A percentile compares a stretch with the other conserved stretches of the same genome.
phyloP scores from a whole-genome alignment of 2,888 invertebrate species.

The Syrphus vitripennis region DNA sequence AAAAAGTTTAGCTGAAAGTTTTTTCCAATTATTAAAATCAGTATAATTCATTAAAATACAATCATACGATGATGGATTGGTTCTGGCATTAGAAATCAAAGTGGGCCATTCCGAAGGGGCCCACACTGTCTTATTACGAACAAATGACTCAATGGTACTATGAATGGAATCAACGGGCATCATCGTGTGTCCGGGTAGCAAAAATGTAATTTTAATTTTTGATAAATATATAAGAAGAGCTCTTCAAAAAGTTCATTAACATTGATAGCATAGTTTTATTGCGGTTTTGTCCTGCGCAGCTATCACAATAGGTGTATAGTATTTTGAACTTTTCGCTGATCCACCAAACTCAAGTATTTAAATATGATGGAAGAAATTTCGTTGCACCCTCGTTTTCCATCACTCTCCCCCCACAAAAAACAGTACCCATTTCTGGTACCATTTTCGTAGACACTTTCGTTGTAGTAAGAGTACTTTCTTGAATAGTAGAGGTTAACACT shows the following conservation, averaged over 20 bases:
- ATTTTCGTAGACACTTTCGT: slow-evolving; percentile 13
- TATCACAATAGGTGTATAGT: neutral
- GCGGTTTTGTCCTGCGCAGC: neutral
- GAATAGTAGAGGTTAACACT: slow-evolving; percentile 9
- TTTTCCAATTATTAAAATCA: neutral
- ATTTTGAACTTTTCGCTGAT: neutral
- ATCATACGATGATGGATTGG: neutral
- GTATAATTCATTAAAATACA: neutral
- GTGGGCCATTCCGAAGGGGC: neutral
- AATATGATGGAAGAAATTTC: slow-evolving; percentile 11
- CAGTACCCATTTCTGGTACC: slow-evolving; percentile 2
- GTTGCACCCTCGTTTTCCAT: slow-evolving; percentile 14
- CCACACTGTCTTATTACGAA: neutral
- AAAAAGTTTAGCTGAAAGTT: neutral
- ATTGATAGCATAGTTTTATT: neutral
- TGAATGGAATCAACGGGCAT: slow-evolving; percentile 11
- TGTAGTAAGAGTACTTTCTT: slow-evolving; percentile 21
- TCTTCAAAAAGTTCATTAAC: neutral
- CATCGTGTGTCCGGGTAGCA: slow-evolving; percentile 5
- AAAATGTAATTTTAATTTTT: neutral
- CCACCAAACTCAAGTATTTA: neutral
- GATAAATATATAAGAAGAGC: neutral
- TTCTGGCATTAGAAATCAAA: neutral
- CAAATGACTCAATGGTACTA: slow-evolving; percentile 16
- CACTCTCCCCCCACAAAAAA: slow-evolving; percentile 11